Percentiles rank a stretch among this genome's conserved stretches.
These are phyloP conservation scores for Enteromius unitaeniatus DNA, from an alignment of 2,797 vertebrate genomes.

Conservation along the genomic window DNA sequence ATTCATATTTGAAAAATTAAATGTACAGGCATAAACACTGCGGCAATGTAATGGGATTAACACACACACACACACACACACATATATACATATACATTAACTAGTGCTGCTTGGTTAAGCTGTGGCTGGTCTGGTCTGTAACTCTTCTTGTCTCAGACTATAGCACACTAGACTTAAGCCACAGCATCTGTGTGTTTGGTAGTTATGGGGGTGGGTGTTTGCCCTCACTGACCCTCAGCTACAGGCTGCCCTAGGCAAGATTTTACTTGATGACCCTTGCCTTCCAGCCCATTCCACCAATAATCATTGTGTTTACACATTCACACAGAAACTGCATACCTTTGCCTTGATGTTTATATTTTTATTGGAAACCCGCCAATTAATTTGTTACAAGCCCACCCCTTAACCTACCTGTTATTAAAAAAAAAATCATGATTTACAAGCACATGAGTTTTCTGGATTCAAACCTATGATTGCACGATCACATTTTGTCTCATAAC, in stretches of 20 bases:
- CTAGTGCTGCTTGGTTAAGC: conserved; percentile 27
- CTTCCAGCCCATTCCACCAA: too few species aligned
- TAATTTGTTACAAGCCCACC: too few species aligned
- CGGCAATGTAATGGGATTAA: conserved; percentile 55
- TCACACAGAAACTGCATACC: too few species aligned
- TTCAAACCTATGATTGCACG: too few species aligned
- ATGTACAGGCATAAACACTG: conserved; percentile 14
- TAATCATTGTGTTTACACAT: too few species aligned
- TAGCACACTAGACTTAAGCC: conserved; percentile 20
- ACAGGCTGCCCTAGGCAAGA: neutral
- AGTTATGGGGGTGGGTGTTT: conserved; percentile 40
- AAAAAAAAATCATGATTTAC: too few species aligned
- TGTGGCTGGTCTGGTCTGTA: conserved; percentile 1
- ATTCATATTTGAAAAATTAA: conserved; percentile 8
- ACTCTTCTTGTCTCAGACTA: conserved; percentile 25
- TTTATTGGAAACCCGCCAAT: too few species aligned
- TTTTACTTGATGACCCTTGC: too few species aligned
- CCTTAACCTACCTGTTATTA: too few species aligned
- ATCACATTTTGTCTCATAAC: too few species aligned
- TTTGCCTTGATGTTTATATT: too few species aligned
- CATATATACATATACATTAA: conserved; percentile 14
- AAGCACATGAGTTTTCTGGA: too few species aligned
- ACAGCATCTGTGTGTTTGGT: conserved; percentile 24
- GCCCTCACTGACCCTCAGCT: conserved; percentile 30
- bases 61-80: conserved; percentile 3